phyloP scores from a whole-genome alignment of 2,797 vertebrate genomes.

The Bryconaethiops microstoma region DNA sequence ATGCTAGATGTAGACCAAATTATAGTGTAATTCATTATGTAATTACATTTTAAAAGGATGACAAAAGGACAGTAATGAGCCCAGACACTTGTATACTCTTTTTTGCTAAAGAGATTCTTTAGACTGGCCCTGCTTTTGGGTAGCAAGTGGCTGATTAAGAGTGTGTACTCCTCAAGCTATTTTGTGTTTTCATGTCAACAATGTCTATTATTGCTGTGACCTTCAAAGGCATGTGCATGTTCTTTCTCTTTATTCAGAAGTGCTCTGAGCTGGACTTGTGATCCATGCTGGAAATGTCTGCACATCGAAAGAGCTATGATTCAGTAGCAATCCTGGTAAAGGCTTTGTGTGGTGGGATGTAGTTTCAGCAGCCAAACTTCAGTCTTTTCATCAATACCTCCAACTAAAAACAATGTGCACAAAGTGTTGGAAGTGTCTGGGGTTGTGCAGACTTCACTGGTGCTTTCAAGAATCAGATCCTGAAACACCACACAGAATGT shows the following conservation, averaged over 20 bases:
- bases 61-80: too few relatives aligned
- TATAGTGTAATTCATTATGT: too few relatives aligned
- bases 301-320: background rate
- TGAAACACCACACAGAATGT: constrained; percentile 2
- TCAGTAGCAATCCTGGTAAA: background rate
- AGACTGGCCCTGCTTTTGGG: background rate
- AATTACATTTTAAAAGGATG: too few relatives aligned
- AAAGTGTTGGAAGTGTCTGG: background rate
- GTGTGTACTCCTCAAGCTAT: background rate
- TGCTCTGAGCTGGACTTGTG: background rate
- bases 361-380: background rate
- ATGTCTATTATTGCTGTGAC: background rate
- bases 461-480: background rate
- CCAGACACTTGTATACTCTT: background rate
- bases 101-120: background rate
- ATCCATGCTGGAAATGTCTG: constrained; percentile 6
- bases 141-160: background rate
- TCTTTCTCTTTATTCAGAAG: constrained; percentile 7
- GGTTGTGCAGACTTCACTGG: background rate
- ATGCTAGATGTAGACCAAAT: too few relatives aligned
- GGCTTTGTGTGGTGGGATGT: background rate
- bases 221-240: background rate
- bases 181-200: background rate
- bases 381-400: constrained; percentile 8
- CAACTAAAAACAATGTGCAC: background rate